Evolutionary conservation across 2,113 vertebrate genomes (phyloP).

Genomic region (Dipodomys spectabilis): DNA sequence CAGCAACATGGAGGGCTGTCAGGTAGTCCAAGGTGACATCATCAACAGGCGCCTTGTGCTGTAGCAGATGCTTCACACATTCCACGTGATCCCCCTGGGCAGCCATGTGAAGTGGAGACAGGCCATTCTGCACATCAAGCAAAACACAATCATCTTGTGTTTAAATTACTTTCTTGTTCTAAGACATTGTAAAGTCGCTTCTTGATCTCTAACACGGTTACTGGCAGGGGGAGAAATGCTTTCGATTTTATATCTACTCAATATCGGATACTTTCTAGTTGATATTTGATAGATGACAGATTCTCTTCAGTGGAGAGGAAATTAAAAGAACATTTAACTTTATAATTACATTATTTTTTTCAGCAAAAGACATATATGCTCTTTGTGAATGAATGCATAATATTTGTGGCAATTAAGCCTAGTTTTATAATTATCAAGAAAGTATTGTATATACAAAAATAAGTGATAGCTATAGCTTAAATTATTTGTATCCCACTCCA

Average conservation of each 20-base stretch:
- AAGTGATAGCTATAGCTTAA: not conserved
- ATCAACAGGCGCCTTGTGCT: slow-evolving; percentile 97
- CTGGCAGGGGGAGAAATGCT: not conserved
- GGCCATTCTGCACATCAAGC: slow-evolving; percentile 90
- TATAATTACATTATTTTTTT: not conserved
- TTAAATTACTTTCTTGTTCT: not conserved
- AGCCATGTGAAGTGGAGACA: slow-evolving; percentile 98
- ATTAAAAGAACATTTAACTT: not conserved
- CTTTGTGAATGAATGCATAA: not conserved
- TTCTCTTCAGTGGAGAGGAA: not conserved
- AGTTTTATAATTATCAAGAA: not conserved
- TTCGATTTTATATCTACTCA: not conserved
- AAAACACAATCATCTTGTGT: not conserved
- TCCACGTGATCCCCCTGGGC: slow-evolving; percentile 98
- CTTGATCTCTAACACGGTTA: not conserved
- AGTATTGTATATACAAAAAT: not conserved
- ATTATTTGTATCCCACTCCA: not conserved
- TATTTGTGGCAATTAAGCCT: not conserved
- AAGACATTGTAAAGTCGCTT: not conserved
- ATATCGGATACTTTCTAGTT: not conserved
- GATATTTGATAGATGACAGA: not conserved
- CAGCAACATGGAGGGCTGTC: slow-evolving; percentile 96
- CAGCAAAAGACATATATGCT: not conserved
- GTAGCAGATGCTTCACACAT: slow-evolving; percentile 96
- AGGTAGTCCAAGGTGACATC: slow-evolving; percentile 98